These are phyloP conservation scores for Caenorhabditis macrosperma DNA, from an alignment of 2,888 invertebrate genomes.

Conservation along the genomic window DNA sequence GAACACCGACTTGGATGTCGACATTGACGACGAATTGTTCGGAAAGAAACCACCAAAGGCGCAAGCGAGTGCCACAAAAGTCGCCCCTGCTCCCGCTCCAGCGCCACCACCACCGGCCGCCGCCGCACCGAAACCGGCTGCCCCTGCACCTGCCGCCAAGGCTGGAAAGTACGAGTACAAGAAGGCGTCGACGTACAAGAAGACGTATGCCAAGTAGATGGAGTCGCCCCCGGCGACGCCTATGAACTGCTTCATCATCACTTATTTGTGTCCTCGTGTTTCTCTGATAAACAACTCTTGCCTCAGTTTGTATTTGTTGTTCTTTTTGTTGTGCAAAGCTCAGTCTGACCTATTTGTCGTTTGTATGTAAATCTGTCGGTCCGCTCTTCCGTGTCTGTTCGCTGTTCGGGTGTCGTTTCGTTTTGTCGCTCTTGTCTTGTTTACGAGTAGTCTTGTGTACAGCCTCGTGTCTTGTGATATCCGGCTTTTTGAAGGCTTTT, in stretches of 20 bases:
- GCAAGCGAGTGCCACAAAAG: constrained; percentile 16
- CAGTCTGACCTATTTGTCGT: no score
- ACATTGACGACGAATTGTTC: constrained; percentile 63
- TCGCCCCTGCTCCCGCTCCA: constrained; percentile 27
- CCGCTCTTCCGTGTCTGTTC: no score
- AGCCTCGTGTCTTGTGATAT: no score
- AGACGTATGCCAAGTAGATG: constrained; percentile 52
- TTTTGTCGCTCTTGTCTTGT: no score
- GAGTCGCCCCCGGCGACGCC: not conserved
- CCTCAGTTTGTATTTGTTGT: not conserved
- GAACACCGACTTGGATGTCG: constrained; percentile 60
- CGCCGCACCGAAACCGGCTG: constrained; percentile 21
- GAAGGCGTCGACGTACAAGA: constrained; percentile 49
- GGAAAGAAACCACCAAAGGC: constrained; percentile 59
- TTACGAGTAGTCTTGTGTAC: no score
- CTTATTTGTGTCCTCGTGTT: not conserved
- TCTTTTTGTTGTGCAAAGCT: not conserved
- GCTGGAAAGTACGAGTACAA: constrained; percentile 48
- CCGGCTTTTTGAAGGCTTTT: no score
- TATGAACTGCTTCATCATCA: not conserved
- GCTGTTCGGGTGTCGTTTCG: no score
- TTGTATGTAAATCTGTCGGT: no score
- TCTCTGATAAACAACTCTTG: not conserved
- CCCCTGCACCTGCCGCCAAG: constrained; percentile 24
- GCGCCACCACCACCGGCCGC: constrained; percentile 34